Evolutionary conservation across 2,888 invertebrate species (phyloP), one percentile per base, ranked within the genome.

Genomic region (Tetheella fluctuosa): DNA sequence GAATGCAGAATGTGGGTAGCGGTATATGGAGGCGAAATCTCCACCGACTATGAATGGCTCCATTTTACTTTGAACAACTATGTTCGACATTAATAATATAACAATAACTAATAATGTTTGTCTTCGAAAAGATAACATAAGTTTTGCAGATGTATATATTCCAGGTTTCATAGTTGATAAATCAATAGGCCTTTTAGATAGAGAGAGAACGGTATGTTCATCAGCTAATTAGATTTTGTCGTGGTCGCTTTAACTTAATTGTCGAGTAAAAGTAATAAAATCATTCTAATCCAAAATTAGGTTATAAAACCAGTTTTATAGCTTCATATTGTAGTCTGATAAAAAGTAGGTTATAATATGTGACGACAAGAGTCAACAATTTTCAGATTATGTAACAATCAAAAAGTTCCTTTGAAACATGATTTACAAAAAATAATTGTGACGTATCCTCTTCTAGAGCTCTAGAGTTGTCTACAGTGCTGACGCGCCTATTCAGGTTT

Each of bases 1-100:
- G 52, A 63, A 73, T 2, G 64, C 77, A 0, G 75, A 68, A 54
- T 79, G 71, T 1, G 81, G 77, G 48, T 62, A 72, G 0, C 59
- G 23, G 0, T 30, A 28, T 52, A 80, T 79, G 0, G 37, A 7
- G 0, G 73, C 69, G 0, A 48, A 6, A 0, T 61, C 20, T 0
- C 79, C 79, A 13, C 64, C 71, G 0, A 80, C 71, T 10, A 79
- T 59, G 48, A 62, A 69, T 1, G 64, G 59, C 54, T 73, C 62
- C 64, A 77, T 67, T 8, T 62, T 0, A 1, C 61, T 37, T 10
- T 54, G 17, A 5, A 48, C 37, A 0, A 52, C 17, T 20, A 17
- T 20, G 10, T 7, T 48, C 20, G 48, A 6, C 20, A 10, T 17
- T 42, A 42, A 42, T 42, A 48, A 7, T 34, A 13, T 34, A 34